Evolutionary conservation across 53 echinoderm and acorn worm species (phyloP), one percentile per base, ranked within the genome.

Genomic region (Paracentrotus lividus): DNA sequence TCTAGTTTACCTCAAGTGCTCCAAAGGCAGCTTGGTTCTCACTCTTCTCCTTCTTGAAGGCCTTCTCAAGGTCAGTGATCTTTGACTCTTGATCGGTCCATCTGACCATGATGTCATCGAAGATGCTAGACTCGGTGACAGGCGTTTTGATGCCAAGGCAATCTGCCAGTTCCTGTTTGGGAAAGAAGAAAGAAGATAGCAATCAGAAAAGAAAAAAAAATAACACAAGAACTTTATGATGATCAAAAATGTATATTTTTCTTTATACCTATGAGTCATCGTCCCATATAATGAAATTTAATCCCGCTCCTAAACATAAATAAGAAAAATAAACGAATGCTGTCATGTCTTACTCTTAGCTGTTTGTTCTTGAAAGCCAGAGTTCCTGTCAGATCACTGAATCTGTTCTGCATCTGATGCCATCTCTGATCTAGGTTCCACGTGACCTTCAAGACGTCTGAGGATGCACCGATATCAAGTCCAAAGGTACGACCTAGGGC

Each of bases 31-130:
- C 13, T 36, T 36, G 69, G 36, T 36, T 69, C 36, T 69, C 69
- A 15, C 36, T 36, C 69, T 69, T 13, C 27, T 31, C 42, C 38
- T 47, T 29, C 85, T 49, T 24, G 31, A 86, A 33, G 33, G 86
- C 52, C 54, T 86, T 16, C 55, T 86, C 24, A 29, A 86, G 52
- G 86, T 32, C 86, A 55, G 0, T 45, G 45, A 54, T 54, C 55
- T 86, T 86, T 12, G 86, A 86, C 53, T 54, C 54, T 15, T 54
- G 29, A 14, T 86, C 86, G 31, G 34, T 86, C 86, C 51, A 86
- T 52, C 32, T 55, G 86, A 54, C 86, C 54, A 54, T 86, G 86
- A 86, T 26, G 54, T 86, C 86, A 86, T 86, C 86, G 33, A 86
- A 55, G 29, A 55, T 33, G 14, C 29, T 86, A 54, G 86, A 54